Evolutionary conservation across 1,140 invertebrate genomes (phyloP).

Genomic region (Cotesia vestalis): DNA sequence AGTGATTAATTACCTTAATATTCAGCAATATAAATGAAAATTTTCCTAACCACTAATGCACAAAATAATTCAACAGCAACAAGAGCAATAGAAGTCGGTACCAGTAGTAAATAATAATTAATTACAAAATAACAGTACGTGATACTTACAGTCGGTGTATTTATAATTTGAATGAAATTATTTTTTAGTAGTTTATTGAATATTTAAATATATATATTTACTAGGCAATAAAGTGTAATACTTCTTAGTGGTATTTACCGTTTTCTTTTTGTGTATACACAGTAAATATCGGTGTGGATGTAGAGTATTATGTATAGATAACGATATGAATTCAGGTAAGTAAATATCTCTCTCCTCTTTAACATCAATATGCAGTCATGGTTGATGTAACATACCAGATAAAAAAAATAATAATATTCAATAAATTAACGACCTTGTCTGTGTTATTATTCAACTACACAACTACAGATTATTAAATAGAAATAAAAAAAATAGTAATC

Average conservation of each 20-base stretch:
- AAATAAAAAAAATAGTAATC: no score
- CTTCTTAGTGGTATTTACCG: constrained; percentile 2
- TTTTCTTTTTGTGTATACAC: neutral
- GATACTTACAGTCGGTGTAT: no score
- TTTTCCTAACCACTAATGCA: neutral
- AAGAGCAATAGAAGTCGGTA: neutral
- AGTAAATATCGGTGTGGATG: neutral
- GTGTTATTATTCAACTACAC: no score
- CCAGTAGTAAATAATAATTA: neutral
- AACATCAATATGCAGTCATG: no score
- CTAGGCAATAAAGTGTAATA: neutral
- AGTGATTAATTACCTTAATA: constrained; percentile 7
- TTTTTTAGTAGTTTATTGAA: neutral
- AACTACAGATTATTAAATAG: no score
- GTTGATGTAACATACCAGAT: no score
- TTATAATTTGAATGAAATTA: neutral
- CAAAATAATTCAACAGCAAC: no score
- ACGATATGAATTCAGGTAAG: constrained; percentile 13
- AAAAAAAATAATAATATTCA: no score
- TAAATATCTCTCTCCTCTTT: constrained; percentile 3
- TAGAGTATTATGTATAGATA: constrained; percentile 4
- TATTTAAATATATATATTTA: neutral
- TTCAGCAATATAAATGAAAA: neutral
- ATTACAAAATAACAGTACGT: neutral
- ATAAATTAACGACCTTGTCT: no score